Base-by-base conservation (phyloP, 2,888 invertebrate species). In the Cosmorhoe ocellata region DNA sequence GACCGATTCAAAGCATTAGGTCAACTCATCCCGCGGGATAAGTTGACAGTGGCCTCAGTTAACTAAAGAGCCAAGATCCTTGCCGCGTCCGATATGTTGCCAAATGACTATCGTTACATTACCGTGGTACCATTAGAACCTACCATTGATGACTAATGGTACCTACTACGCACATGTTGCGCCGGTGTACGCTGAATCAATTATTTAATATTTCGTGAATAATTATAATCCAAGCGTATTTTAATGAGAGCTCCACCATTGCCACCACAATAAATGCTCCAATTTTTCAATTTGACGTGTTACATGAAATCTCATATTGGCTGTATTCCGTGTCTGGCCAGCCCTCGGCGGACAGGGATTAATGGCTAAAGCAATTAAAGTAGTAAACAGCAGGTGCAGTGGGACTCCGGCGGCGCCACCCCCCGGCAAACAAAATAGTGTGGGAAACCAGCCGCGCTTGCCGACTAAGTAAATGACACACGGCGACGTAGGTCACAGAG, bases 341-440 rank as follows among this genome's bases (percentile, higher is more conserved):
- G 69, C 63, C 74, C 75, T n/a, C 68, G 65, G 67, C 64, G 66
- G 84, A 83, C 85, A 69, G 74, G 81, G 79, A 84, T 83, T 84
- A 84, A 86, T 84, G 80, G 75, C 77, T 73, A 61, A 73, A 80
- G 83, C 84, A 84, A 86, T 86, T 84, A 86, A 84, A 85, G 84
- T 79, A 82, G 81, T 82, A 83, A 83, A 81, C 83, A 84, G 80
- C 79, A 84, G 84, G 84, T 84, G 84, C 83, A 82, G 71, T 69
- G 72, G 72, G 75, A 74, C 59, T 55, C 55, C 56, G 62, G 67
- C 64, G 56, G 63, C 65, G 62, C 67, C 64, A 64, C 73, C 72
- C 75, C 64, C 69, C 61, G 61, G 66, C 74, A 75, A 78, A 76
- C 77, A 76, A 81, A 79, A 79, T 84, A 80, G 74, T 82, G 79